A percentile compares a stretch with the other conserved stretches of the same genome.
phyloP scores from a whole-genome alignment of 2,888 invertebrate genomes.

The Griposia aprilina region DNA sequence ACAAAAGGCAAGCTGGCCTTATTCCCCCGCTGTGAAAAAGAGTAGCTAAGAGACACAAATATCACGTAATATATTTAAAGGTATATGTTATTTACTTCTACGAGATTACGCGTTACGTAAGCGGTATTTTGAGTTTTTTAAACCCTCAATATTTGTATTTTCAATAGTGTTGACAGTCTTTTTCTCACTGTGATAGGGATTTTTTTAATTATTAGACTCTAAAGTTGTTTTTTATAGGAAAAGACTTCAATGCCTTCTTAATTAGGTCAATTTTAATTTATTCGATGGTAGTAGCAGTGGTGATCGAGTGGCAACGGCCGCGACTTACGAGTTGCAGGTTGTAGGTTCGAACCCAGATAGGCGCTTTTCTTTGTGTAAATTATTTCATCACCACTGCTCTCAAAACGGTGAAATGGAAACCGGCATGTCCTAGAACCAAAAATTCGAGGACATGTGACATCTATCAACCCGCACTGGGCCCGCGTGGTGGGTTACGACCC shows the following conservation, averaged over 20 bases:
- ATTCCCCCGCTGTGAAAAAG: constrained; percentile 10
- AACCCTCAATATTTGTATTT: neutral
- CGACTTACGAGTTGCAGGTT: no score
- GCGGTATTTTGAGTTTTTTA: neutral
- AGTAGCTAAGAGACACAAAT: constrained; percentile 18
- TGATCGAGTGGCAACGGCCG: no score
- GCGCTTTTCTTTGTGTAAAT: no score
- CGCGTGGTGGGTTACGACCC: no score
- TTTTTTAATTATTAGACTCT: neutral
- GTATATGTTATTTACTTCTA: neutral
- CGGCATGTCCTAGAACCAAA: no score
- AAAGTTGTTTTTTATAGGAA: neutral
- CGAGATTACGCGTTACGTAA: neutral
- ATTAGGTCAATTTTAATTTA: neutral
- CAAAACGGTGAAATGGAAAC: no score
- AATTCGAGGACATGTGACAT: no score
- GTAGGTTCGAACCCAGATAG: no score
- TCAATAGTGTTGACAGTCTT: neutral
- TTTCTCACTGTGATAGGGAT: neutral
- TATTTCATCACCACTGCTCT: no score
- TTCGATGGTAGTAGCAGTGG: neutral
- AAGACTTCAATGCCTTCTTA: no score
- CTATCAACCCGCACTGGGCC: no score
- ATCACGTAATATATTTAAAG: constrained; percentile 14
- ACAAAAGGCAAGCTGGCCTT: constrained; percentile 5